These are phyloP conservation scores for Hemiprocne comata DNA, from an alignment of 2,113 vertebrate species.

Conservation along the genomic window DNA sequence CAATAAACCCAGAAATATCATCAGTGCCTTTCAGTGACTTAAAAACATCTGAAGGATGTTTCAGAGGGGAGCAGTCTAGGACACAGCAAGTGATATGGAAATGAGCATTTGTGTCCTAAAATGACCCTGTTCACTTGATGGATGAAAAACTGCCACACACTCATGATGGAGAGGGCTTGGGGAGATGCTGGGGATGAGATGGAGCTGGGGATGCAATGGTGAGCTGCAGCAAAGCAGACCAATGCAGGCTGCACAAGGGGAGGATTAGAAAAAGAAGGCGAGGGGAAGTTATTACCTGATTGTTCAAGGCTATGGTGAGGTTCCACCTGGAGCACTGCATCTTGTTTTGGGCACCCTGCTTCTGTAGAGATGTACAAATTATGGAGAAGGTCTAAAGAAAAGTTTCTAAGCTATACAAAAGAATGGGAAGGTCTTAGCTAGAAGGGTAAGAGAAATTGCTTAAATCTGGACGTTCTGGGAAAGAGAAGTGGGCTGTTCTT, in stretches of 20 bases:
- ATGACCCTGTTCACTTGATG: not conserved
- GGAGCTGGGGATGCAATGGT: constrained; percentile 39
- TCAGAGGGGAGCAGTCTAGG: not conserved
- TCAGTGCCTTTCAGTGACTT: not conserved
- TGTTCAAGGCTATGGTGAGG: constrained; percentile 72
- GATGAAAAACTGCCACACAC: constrained; percentile 1
- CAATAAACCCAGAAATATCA: not conserved
- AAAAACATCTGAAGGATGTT: not conserved
- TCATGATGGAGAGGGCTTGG: constrained; percentile 2
- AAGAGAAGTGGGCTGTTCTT: not conserved
- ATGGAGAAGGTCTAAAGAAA: constrained; percentile 61
- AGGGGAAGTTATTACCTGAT: constrained; percentile 64
- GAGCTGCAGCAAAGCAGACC: constrained; percentile 16
- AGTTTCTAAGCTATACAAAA: constrained; percentile 22
- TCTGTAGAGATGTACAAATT: constrained; percentile 71
- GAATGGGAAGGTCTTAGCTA: not conserved
- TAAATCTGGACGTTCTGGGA: not conserved
- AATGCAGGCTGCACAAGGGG: not conserved
- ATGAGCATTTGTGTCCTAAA: not conserved
- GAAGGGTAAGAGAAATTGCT: not conserved
- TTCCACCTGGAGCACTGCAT: constrained; percentile 72
- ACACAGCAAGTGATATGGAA: constrained; percentile 8
- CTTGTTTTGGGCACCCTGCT: constrained; percentile 70
- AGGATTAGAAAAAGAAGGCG: not conserved
- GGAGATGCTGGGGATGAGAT: constrained; percentile 4